Evolutionary conservation across 2,888 invertebrate genomes (phyloP), one percentile per base, ranked within the genome.

Genomic region (Tillus elongatus): DNA sequence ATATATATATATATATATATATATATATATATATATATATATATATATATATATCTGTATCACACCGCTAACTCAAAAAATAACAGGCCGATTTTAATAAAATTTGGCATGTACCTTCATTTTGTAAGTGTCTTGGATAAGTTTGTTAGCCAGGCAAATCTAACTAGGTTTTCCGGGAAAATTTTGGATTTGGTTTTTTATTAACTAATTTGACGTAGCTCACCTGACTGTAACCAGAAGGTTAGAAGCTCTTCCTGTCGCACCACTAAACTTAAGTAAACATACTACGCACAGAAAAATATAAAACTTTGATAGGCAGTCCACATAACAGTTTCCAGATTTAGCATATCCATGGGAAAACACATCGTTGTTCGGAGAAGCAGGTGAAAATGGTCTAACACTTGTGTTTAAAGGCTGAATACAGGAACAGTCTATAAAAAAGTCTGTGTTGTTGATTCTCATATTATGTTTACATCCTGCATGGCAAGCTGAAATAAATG

Each of bases 401-500:
- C n/a, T n/a, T n/a, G n/a, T n/a, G n/a, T n/a, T n/a, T n/a, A n/a
- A n/a, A 30, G 45, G 40, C 13, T 36, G 39, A 36, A 72, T 61
- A 52, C 73, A 74, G 14, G 65, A 65, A 53, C 74, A 74, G 36
- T 72, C 64, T n/a, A 65, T 39, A 44, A 53, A 57, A 44, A 72
- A 66, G 62, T 69, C 70, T 15, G 61, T 61, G 16, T 70, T 70
- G 44, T 69, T 67, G 2, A 54, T 43, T 19, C 55, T 54, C 6
- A 57, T 54, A 27, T 63, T 56, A 43, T 67, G 61, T 33, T 63
- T 71, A 56, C 85, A 86, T 3, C 87, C 86, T 12, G 86, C 86
- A 56, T 84, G 82, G 55, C 87, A 87, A 3, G 86, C 79, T 0
- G 83, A 84, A 49, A 84, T 85, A 55, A 75, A 86, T 2, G 79